Evolutionary conservation across 2,113 vertebrate species (phyloP).

Genomic region (Zonotrichia leucophrys): DNA sequence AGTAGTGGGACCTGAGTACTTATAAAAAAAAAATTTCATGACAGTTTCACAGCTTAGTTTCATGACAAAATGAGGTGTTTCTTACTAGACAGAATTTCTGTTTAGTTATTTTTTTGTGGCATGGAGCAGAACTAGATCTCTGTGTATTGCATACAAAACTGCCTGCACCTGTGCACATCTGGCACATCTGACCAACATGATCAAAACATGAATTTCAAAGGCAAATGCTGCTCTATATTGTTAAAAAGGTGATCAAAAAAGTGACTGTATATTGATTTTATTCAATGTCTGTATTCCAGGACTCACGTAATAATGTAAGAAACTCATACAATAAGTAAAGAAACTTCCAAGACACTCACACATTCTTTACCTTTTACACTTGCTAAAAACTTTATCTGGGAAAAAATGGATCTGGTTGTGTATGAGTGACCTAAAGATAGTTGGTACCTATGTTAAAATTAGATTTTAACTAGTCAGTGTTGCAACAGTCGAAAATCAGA

Average conservation of each 20-base stretch:
- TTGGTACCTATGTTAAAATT: background rate
- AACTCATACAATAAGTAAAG: background rate
- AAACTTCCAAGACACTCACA: constrained; percentile 67
- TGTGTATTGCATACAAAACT: background rate
- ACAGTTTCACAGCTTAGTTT: background rate
- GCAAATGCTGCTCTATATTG: background rate
- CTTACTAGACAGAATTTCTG: background rate
- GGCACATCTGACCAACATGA: background rate
- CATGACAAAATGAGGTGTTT: background rate
- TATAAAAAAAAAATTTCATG: background rate
- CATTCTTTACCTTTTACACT: constrained; percentile 72
- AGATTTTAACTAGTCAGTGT: background rate
- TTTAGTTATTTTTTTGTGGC: background rate
- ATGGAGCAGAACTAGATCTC: background rate
- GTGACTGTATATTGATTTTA: background rate
- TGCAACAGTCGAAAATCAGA: background rate
- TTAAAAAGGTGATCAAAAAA: background rate
- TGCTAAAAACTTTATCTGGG: constrained; percentile 75
- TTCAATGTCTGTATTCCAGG: background rate
- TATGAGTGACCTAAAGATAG: constrained; percentile 73
- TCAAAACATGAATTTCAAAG: background rate
- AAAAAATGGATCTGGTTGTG: constrained; percentile 73
- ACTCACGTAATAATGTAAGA: background rate
- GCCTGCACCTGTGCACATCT: background rate
- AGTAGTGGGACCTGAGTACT: background rate